Evolutionary conservation across 2,113 vertebrate species (phyloP), one percentile per base, ranked within the genome.

Genomic region (Promerops cafer): DNA sequence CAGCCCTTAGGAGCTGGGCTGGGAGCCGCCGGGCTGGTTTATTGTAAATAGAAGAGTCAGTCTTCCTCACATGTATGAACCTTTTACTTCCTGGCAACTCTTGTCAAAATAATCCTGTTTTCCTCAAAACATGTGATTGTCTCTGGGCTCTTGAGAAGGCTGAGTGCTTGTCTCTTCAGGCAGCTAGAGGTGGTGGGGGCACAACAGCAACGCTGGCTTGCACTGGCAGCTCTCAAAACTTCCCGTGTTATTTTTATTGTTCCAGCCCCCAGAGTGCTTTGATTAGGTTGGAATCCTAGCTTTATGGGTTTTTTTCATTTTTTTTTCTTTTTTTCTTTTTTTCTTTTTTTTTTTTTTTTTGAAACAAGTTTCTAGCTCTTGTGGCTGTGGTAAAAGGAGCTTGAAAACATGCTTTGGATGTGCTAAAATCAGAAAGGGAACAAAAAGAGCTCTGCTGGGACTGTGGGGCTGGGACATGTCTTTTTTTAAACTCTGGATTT

Each of bases 41-140:
- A 21, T 76, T 94, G 76, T 82, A 79, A 94, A 64, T 88, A 90
- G 52, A 87, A 83, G 53, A 90, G 69, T 89, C 90, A 93, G 83
- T 71, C 72, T 88, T 90, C 60, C 68, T 93, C 0, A 2, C 7
- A 1, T 86, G 77, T 92, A 75, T 71, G 88, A 96, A 90, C 49
- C 30, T 95, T 89, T 87, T 33, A 56, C 72, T 77, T 97, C 83
- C 56, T 96, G 94, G 83, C 86, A 96, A 57, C 57, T 87, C 83
- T 65, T 92, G 57, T 92, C 83, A 92, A 96, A 96, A 96, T 84
- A 94, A 95, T 84, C 53, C 65, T 50, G 52, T 93, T 92, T 93
- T 93, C 72, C 61, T 93, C 72, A 93, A 89, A 92, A 90, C 44
- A 60, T 65, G 28, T 88, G 83, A 81, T 35, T 4, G 10, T 94